Conservation (phyloP, 2,797 vertebrate species). For the Momotus momota region DNA sequence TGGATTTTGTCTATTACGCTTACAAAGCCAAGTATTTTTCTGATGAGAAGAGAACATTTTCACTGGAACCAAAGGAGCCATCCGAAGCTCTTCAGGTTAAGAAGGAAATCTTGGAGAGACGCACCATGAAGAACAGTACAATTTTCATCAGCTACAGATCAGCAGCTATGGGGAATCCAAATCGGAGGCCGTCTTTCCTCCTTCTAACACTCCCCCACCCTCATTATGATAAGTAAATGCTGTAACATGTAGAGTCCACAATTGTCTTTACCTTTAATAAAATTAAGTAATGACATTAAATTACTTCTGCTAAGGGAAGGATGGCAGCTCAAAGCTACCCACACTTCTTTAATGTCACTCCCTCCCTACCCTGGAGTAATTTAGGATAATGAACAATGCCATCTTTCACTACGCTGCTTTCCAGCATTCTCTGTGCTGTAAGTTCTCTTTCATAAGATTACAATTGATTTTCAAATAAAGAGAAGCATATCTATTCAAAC, state of each 20-base stretch:
- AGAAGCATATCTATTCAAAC: constrained; percentile 53
- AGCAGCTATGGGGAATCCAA: constrained; percentile 16
- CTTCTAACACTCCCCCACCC: constrained; percentile 10
- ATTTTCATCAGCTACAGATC: background rate
- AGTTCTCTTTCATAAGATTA: constrained; percentile 52
- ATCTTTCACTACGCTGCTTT: constrained; percentile 43
- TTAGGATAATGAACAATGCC: constrained; percentile 48
- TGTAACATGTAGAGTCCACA: constrained; percentile 46
- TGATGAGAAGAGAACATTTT: background rate
- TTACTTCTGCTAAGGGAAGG: constrained; percentile 19
- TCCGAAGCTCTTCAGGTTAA: background rate
- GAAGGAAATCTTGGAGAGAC: background rate
- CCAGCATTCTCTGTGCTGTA: constrained; percentile 29
- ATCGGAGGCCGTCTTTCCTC: background rate
- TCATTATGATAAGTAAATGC: constrained; percentile 26
- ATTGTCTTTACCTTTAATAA: constrained; percentile 59
- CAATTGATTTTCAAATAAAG: constrained; percentile 65
- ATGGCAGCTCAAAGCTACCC: constrained; percentile 55
- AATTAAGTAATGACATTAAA: constrained; percentile 66
- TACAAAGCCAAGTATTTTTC: background rate
- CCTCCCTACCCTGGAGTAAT: constrained; percentile 47
- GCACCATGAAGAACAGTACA: background rate
- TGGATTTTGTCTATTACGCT: background rate
- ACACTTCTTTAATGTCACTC: constrained; percentile 52
- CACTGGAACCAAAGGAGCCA: background rate